Evolutionary conservation across 2,888 invertebrate genomes (phyloP).

Genomic region (Chelonus formosanus): DNA sequence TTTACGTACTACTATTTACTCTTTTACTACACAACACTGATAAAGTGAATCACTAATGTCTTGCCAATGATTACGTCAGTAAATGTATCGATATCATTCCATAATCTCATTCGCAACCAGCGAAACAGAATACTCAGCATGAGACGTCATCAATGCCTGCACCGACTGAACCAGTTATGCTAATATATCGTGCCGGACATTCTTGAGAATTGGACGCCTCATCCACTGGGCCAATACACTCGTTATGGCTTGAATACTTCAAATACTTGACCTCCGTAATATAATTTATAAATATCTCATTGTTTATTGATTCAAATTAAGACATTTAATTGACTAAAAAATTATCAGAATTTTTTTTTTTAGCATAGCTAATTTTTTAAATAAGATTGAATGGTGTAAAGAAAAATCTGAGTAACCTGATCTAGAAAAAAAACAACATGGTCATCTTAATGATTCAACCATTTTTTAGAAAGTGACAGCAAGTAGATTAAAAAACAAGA

Average conservation of each 20-base stretch:
- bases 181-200: constrained; percentile 32
- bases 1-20: background rate
- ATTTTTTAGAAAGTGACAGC: too few relatives aligned
- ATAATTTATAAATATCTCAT: background rate
- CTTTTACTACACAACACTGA: background rate
- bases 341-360: background rate
- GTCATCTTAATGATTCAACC: too few relatives aligned
- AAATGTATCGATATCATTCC: constrained; percentile 3
- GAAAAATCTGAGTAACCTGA: too few relatives aligned
- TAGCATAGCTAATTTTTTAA: background rate
- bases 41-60: background rate
- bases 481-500: too few relatives aligned
- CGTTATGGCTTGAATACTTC: constrained; percentile 9
- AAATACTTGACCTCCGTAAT: constrained; percentile 24
- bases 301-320: background rate
- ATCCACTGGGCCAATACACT: constrained; percentile 29
- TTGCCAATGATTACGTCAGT: constrained; percentile 5
- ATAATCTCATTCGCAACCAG: background rate
- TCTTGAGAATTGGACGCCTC: constrained; percentile 22
- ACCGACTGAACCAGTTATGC: constrained; percentile 35
- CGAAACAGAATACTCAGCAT: background rate
- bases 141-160: constrained; percentile 22
- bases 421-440: too few relatives aligned
- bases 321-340: constrained; percentile 1
- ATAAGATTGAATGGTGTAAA: too few relatives aligned